Base-by-base conservation (phyloP, 2,888 invertebrate species). In the Eudemis profundana region DNA sequence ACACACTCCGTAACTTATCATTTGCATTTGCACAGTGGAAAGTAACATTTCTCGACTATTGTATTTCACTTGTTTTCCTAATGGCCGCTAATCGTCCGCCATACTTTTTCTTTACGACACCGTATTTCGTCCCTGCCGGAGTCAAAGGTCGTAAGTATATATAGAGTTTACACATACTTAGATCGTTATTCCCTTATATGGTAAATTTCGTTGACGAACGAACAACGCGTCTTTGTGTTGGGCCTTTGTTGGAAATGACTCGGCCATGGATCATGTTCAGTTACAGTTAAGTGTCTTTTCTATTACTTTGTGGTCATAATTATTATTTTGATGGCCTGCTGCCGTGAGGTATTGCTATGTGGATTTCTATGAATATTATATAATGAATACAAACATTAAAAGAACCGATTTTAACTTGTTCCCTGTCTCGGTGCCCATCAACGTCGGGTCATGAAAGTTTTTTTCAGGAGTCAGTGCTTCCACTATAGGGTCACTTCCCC, bases 201-300 rank as follows among this genome's bases (percentile, higher is more conserved):
- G 33, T 4, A 8, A 10, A 33, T 33, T 33, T 33, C 33, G 33
- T 2, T 33, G 33, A 33, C 33, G 8, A 44, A 50, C 53, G 17
- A 50, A 38, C 44, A 56, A 17, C 40, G 50, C n/a, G 38, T 46
- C 44, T 46, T 38, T 38, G 38, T 49, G 15, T 40, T 21, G 14
- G 8, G 12, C 38, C 17, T 47, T 60, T 65, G 59, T 65, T 53
- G 12, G 10, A 23, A 59, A 51, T 23, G 40, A 27, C 51, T 36
- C 29, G 4, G 23, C 46, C 15, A 65, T 65, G 29, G 65, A 51
- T 64, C 50, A 51, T 51, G 64, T 17, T 57, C 56, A 40, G 54
- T 49, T 63, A 63, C 57, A 50, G 50, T 63, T 63, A 63, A 36
- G 36, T 57, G 56, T 53, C 57, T 57, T 50, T 57, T 59, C 57